phyloP scores from a whole-genome alignment of 2,797 vertebrate genomes.

The Sebastes vulpes region DNA sequence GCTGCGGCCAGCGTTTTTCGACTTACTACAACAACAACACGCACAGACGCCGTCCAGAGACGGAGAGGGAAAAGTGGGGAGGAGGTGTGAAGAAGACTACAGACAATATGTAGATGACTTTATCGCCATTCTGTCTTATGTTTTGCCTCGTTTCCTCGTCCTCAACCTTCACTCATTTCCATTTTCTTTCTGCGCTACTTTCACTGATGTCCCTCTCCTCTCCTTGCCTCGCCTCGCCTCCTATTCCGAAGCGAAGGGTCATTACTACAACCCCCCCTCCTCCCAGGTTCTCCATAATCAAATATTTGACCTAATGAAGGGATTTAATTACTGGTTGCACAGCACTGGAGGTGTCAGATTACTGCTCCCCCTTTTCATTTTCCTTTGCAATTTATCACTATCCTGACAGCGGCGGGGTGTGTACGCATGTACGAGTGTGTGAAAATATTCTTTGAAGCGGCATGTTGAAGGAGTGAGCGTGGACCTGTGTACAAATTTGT shows the following conservation, averaged over 20 bases:
- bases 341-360: constrained; percentile 74
- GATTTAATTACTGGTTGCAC: constrained; percentile 85
- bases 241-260: constrained; percentile 53
- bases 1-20: constrained; percentile 69
- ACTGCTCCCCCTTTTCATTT: constrained; percentile 80
- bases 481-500: constrained; percentile 68
- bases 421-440: constrained; percentile 25
- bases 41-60: constrained; percentile 52
- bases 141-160: neutral
- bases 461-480: constrained; percentile 50
- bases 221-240: neutral
- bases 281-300: constrained; percentile 76
- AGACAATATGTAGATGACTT: constrained; percentile 43
- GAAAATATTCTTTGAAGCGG: constrained; percentile 62
- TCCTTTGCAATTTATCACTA: constrained; percentile 77
- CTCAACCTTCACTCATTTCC: neutral
- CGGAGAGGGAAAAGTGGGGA: constrained; percentile 32
- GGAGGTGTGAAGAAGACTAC: constrained; percentile 53
- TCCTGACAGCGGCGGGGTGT: constrained; percentile 70
- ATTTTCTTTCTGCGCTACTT: neutral
- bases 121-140: constrained; percentile 16
- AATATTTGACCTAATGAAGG: constrained; percentile 85
- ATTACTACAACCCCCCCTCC: constrained; percentile 51
- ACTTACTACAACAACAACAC: constrained; percentile 55
- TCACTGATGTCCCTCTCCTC: neutral